A percentile compares a stretch with the other conserved stretches of the same genome.
Evolutionary conservation across 2,888 invertebrate genomes (phyloP).

Genomic region (Tinea semifulvella): DNA sequence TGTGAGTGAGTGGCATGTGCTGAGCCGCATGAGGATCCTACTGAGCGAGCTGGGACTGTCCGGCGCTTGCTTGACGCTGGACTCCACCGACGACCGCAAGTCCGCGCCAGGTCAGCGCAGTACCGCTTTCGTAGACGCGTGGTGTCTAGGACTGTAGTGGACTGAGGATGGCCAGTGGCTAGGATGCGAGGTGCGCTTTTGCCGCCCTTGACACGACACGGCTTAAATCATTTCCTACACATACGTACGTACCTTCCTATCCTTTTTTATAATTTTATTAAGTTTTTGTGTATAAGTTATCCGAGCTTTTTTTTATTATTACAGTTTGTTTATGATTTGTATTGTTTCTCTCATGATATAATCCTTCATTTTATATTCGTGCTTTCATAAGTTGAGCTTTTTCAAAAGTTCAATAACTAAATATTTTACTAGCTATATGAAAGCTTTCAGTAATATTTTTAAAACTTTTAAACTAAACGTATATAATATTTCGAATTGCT

Average conservation of each 20-base stretch:
- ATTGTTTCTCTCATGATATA: too few species aligned
- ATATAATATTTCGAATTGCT: too few species aligned
- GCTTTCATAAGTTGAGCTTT: too few species aligned
- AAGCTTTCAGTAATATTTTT: too few species aligned
- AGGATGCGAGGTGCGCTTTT: slow-evolving; percentile 67
- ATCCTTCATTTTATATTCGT: too few species aligned
- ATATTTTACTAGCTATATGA: too few species aligned
- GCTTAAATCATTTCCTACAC: slow-evolving; percentile 57
- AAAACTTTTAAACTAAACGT: too few species aligned
- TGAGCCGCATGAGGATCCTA: slow-evolving; percentile 64
- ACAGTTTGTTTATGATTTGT: slow-evolving; percentile 10
- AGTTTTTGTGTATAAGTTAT: slow-evolving; percentile 22
- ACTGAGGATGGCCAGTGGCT: slow-evolving; percentile 64
- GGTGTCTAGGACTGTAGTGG: slow-evolving; percentile 59
- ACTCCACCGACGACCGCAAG: slow-evolving; percentile 58
- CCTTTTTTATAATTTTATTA: slow-evolving; percentile 34
- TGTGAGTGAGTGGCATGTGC: slow-evolving; percentile 64
- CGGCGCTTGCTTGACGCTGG: slow-evolving; percentile 65
- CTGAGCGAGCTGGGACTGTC: slow-evolving; percentile 65
- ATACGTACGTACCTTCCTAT: slow-evolving; percentile 59
- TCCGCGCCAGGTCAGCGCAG: slow-evolving; percentile 66
- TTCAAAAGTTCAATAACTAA: too few species aligned
- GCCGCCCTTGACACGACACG: slow-evolving; percentile 61
- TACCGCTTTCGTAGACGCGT: too few species aligned
- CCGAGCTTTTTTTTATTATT: slow-evolving; percentile 7